Evolutionary conservation across 2,113 vertebrate genomes (phyloP).

Genomic region (Monopterus albus): DNA sequence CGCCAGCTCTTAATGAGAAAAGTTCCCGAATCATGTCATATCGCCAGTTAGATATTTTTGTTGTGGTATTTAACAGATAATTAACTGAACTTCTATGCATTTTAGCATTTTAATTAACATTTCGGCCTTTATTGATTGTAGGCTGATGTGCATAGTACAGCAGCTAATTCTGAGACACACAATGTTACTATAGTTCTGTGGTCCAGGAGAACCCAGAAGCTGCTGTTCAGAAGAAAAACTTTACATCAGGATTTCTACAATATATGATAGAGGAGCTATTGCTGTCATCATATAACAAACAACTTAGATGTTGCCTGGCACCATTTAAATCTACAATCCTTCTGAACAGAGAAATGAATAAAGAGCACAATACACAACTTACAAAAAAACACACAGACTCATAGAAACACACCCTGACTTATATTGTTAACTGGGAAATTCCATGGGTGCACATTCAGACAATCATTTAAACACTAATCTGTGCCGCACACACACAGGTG

Average conservation of each 20-base stretch:
- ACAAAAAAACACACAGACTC: constrained; percentile 6
- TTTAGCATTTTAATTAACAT: too few relatives aligned
- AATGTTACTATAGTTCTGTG: too few relatives aligned
- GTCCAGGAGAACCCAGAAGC: too few relatives aligned
- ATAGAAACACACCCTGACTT: constrained; percentile 44
- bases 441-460: constrained; percentile 19
- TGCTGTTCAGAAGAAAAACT: too few relatives aligned
- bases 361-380: constrained; percentile 18
- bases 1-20: too few relatives aligned
- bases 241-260: neutral
- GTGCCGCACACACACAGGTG: constrained; percentile 26
- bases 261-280: neutral
- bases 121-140: too few relatives aligned
- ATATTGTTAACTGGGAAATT: constrained; percentile 32
- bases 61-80: too few relatives aligned
- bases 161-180: too few relatives aligned
- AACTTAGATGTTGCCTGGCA: neutral
- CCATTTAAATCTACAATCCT: neutral
- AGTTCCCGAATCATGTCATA: too few relatives aligned
- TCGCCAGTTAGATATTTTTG: too few relatives aligned
- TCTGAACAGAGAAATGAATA: neutral
- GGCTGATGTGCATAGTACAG: too few relatives aligned
- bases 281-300: neutral
- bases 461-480: neutral
- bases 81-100: too few relatives aligned